phyloP scores from a whole-genome alignment of 2,113 vertebrate genomes.

The Oxyruncus cristatus region DNA sequence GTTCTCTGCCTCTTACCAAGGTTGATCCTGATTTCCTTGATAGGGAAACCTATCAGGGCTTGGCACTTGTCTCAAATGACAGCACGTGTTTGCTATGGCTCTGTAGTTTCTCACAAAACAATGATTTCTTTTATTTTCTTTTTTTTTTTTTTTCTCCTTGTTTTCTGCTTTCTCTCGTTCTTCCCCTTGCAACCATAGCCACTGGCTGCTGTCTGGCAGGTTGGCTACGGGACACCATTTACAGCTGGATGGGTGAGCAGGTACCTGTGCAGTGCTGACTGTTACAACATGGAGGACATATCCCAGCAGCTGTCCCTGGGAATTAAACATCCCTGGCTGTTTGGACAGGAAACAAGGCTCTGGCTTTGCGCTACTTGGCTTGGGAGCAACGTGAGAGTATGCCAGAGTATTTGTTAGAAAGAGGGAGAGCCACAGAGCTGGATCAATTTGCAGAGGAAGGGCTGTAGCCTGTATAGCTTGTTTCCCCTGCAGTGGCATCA shows the following conservation, averaged over 20 bases:
- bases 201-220: neutral
- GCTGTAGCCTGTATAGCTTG: neutral
- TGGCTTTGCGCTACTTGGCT: neutral
- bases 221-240: neutral
- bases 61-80: neutral
- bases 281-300: neutral
- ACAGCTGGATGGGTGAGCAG: neutral
- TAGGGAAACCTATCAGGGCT: neutral
- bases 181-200: neutral
- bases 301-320: neutral
- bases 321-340: neutral
- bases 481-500: neutral
- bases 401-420: neutral
- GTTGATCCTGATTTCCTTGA: neutral
- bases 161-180: neutral
- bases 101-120: neutral
- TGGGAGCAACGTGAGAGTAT: neutral
- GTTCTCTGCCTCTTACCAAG: neutral
- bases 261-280: neutral
- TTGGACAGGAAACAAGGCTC: neutral
- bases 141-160: too few species aligned
- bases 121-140: neutral
- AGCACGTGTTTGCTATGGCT: neutral
- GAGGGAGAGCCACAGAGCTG: neutral
- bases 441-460: neutral